These are phyloP conservation scores for Parus major DNA, from an alignment of 2,113 vertebrate species.

Conservation along the genomic window DNA sequence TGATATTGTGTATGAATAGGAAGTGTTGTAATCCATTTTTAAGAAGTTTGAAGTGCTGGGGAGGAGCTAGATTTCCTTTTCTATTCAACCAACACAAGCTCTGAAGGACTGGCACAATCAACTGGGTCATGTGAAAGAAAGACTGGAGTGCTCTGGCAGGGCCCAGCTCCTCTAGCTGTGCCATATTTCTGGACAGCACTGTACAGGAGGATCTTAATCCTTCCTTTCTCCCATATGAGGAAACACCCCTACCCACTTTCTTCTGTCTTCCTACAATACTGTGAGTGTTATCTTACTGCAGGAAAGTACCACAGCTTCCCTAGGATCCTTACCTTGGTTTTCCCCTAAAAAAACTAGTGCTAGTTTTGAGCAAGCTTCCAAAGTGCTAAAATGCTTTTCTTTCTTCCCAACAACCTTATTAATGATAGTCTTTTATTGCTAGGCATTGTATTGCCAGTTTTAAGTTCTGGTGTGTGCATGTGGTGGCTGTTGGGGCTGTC, in stretches of 20 bases:
- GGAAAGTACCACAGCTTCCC: background rate
- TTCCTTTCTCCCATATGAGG: background rate
- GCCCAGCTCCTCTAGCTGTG: background rate
- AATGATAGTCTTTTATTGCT: background rate
- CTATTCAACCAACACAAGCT: background rate
- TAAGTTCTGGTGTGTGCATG: background rate
- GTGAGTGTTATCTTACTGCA: background rate
- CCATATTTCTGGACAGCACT: background rate
- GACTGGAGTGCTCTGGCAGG: background rate
- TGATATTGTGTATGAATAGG: constrained; percentile 2
- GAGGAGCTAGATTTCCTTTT: background rate
- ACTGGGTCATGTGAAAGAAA: background rate
- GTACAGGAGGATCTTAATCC: background rate
- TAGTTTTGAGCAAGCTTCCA: background rate
- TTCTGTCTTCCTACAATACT: background rate
- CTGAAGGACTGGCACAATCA: background rate
- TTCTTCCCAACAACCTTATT: background rate
- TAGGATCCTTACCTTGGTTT: background rate
- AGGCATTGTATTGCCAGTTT: background rate
- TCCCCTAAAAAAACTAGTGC: background rate
- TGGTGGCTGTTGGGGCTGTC: background rate
- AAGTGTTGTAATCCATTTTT: background rate
- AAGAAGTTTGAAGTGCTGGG: background rate
- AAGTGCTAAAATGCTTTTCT: background rate
- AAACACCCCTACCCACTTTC: background rate